phyloP scores from a whole-genome alignment of 1,140 invertebrate genomes.

The Bombus polaris region DNA sequence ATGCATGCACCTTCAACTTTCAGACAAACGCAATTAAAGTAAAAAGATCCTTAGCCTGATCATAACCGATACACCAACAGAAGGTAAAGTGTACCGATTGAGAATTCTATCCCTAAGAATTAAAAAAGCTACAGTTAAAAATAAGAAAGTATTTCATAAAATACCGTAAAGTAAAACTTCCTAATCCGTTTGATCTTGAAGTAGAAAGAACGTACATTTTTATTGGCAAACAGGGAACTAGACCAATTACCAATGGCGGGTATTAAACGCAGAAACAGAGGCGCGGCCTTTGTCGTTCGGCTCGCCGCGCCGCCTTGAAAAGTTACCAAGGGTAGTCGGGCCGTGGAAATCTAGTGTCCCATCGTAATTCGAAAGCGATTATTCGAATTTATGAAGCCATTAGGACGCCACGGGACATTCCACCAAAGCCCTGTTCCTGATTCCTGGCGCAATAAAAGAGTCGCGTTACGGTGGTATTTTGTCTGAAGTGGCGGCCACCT shows the following conservation, averaged over 20 bases:
- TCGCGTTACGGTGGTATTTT: constrained; percentile 56
- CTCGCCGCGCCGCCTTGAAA: constrained; percentile 44
- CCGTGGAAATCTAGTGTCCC: constrained; percentile 59
- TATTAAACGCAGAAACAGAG: constrained; percentile 33
- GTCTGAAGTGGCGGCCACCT: constrained; percentile 41
- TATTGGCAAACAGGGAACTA: not conserved
- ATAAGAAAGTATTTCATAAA: not conserved
- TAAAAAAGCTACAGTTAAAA: not conserved
- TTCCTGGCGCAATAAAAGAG: constrained; percentile 68
- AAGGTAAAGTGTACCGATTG: not conserved
- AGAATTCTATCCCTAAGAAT: not conserved
- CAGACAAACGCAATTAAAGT: too few species aligned
- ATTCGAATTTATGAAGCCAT: constrained; percentile 73
- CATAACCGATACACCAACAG: not conserved
- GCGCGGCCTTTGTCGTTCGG: constrained; percentile 27
- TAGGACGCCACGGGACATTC: constrained; percentile 61
- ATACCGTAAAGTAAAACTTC: not conserved
- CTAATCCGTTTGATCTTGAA: not conserved
- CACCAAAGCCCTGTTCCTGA: constrained; percentile 59
- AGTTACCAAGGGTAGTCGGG: constrained; percentile 37
- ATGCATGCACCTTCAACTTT: too few species aligned
- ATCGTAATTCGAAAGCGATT: constrained; percentile 71
- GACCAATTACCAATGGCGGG: constrained; percentile 18
- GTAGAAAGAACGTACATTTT: not conserved
- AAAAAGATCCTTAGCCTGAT: not conserved